Base-by-base conservation (phyloP, 1,140 invertebrate genomes). In the Cecropterus lyciades region DNA sequence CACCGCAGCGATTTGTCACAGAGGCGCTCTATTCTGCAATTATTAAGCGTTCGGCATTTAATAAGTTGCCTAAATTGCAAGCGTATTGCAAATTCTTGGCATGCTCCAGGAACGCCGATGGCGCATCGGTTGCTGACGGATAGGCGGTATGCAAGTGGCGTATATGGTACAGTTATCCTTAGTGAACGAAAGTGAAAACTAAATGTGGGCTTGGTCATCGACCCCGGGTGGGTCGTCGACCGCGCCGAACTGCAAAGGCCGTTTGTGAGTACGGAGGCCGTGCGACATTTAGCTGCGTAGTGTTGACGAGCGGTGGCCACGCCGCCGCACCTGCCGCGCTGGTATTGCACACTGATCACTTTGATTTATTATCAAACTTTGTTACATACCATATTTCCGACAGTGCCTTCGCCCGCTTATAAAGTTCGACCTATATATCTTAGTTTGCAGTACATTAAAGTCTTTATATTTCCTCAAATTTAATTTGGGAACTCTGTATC, bases 131-230 rank as follows among this genome's bases (percentile, higher is more conserved):
- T 27, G 53, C 15, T 69, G 60, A 68, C 57, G 64, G 67, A 75
- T 78, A 76, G 72, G 81, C 77, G 75, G 79, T 81, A 82, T 82
- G 80, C 78, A 83, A 79, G 82, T 90, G 86, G 90, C 89, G 87
- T 87, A 87, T 87, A 69, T 82, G 80, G 80, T 86, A 92, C 89
- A 83, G 89, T 90, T 92, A 92, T 92, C 89, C 89, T 91, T 91
- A 89, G 85, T 82, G 82, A 88, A 91, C 86, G 89, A 91, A 91
- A 91, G 89, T 91, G 89, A 91, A 90, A 91, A 91, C 85, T 91
- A 89, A 88, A 87, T 87, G 84, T 85, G 82, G 80, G 80, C 65
- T 72, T 79, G 87, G 88, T 89, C 87, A 82, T 75, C 80, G 86
- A 91, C 78, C 89, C 70, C 73, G 51, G 56, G 68, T 71, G 78